Evolutionary conservation across 2,113 vertebrate genomes (phyloP), one percentile per base, ranked within the genome.

Genomic region (Paracanthobrama guichenoti): DNA sequence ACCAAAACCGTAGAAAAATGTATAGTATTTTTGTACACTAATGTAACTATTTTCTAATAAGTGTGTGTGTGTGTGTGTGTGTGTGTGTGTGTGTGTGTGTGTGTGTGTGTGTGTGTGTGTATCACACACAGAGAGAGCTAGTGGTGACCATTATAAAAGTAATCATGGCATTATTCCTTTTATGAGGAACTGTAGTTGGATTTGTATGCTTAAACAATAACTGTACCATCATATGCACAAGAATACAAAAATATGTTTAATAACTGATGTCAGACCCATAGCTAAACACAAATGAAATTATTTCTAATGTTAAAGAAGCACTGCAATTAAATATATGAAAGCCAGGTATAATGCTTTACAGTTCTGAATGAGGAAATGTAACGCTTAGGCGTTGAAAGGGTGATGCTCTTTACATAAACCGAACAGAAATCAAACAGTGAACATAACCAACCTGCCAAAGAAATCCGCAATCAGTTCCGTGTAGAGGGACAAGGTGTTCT

Each of bases 401-500:
- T 24, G 31, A 28, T 55, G 22, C 35, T 22, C 4, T 64, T 79
- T 35, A 42, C 16, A 7, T 22, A 67, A 67, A 64, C 42, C 4
- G 60, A 79, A 39, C 0, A 50, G 53, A 10, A 60, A 59, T 81
- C 46, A 53, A 89, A 72, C 67, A 85, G 35, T 80, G 3, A 71
- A 75, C 10, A 42, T 26, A 71, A 89, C 91, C 9, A 48, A 92
- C 88, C 90, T 92, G 89, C 83, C 84, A 76, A 55, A 64, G 84
- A 86, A 89, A 83, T 75, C 85, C 84, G 79, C 69, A 82, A 84
- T 82, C 59, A 89, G 24, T 94, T 95, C 92, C 94, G 92, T 92
- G 91, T 92, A 74, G 8, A 64, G 75, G 44, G 24, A 75, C 10
- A 35, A 16, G 18, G 8, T 35, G 81, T 73, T 39, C 39, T 82